Base-by-base conservation (phyloP, 2,797 vertebrate species). In the Danio aesculapii region DNA sequence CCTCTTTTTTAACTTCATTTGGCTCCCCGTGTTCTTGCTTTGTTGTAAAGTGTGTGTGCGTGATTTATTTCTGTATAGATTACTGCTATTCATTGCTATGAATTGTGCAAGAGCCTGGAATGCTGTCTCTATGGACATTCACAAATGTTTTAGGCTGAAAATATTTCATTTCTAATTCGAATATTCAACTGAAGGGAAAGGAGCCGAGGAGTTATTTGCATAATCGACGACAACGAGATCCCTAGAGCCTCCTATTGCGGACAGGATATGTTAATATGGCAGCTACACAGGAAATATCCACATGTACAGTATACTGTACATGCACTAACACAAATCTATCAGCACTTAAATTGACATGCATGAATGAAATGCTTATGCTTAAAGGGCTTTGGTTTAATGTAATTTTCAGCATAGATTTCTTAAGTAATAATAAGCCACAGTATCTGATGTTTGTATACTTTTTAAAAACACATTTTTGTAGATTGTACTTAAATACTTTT, bases 31-130 rank as follows among this genome's bases (percentile, higher is more conserved):
- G 17, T 39, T n/a, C 49, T 53, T 75, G 43, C 83, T 21, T 83
- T 71, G 81, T 87, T 49, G 62, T 68, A 46, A 10, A 52, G 88
- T 87, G 78, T 87, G 88, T 90, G 89, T 86, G 84, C 86, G 77
- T 61, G 46, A 77, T 82, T 82, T 0, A 57, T 83, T 88, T 92
- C 81, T 88, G 67, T 87, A 63, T 86, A 91, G 82, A 92, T 91
- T 94, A 93, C 87, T 83, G 76, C 86, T 89, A 89, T 87, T 86
- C 86, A 86, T 86, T 89, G 86, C 72, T 84, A 90, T 87, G 75
- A 86, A 53, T 72, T 79, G 47, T 71, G 67, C 52, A 81, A 86
- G 85, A 87, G 84, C 86, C 85, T 85, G 83, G 88, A 79, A 84
- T 77, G 30, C 85, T 68, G 71, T 79, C 82, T 87, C 74, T 47